Evolutionary conservation across 2,113 vertebrate species (phyloP).

Genomic region (Hemibagrus wyckioides): DNA sequence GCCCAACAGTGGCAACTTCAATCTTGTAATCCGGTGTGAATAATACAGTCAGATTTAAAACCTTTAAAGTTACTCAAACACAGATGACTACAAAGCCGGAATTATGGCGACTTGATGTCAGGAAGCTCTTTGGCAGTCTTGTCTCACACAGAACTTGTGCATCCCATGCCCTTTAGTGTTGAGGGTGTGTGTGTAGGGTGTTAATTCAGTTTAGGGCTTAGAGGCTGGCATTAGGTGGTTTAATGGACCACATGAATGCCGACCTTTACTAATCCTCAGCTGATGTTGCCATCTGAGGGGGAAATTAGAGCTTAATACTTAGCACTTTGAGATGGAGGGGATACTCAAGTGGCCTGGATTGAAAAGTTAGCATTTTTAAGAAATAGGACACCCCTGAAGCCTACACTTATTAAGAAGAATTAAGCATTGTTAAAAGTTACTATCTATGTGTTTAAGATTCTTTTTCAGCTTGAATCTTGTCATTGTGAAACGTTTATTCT

Average conservation of each 20-base stretch:
- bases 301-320: slow-evolving; percentile 20
- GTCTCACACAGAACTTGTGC: neutral
- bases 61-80: neutral
- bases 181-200: slow-evolving; percentile 11
- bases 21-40: neutral
- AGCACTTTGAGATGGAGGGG: neutral
- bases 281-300: slow-evolving; percentile 10
- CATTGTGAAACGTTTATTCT: neutral
- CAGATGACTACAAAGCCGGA: neutral
- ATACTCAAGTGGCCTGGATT: neutral
- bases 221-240: slow-evolving; percentile 21
- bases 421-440: neutral
- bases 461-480: neutral
- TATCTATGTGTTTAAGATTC: neutral
- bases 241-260: slow-evolving; percentile 28
- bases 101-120: neutral
- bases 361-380: neutral
- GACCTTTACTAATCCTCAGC: slow-evolving; percentile 25
- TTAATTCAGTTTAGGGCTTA: slow-evolving; percentile 7
- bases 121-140: neutral
- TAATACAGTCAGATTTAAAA: neutral
- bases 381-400: neutral
- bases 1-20: too few relatives aligned
- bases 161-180: neutral
- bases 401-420: neutral